These are phyloP conservation scores for Maconellicoccus hirsutus DNA, from an alignment of 1,140 invertebrate species.

Conservation along the genomic window DNA sequence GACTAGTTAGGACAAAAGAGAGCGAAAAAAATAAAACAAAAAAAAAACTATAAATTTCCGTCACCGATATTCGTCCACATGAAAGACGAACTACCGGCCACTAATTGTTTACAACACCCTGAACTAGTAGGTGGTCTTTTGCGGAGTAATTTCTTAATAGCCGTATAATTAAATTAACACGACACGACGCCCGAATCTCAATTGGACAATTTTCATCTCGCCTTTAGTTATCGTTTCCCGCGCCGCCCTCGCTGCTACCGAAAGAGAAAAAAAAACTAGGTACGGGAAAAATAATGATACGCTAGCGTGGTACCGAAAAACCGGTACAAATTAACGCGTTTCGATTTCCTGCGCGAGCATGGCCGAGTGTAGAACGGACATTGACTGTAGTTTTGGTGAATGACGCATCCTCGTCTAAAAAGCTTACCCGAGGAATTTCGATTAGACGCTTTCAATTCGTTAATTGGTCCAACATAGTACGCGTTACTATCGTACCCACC, in stretches of 20 bases:
- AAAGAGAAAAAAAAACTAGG: not conserved
- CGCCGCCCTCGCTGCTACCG: no score
- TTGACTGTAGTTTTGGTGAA: not conserved
- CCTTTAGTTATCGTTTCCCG: not conserved
- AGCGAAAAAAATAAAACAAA: no score
- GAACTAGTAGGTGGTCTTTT: not conserved
- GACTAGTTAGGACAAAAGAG: no score
- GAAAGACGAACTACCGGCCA: no score
- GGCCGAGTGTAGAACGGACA: not conserved
- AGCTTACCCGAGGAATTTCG: no score
- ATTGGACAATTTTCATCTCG: not conserved
- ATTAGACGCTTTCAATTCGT: no score
- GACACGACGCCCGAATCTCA: not conserved
- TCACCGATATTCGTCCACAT: no score
- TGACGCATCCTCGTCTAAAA: no score
- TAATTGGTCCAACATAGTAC: no score
- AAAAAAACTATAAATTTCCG: no score
- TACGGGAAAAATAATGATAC: not conserved
- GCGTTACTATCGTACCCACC: no score
- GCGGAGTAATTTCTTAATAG: not conserved
- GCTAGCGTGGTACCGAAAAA: not conserved
- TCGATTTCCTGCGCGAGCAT: not conserved
- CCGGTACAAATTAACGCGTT: conserved; percentile 1
- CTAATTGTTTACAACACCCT: not conserved
- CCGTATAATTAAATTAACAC: not conserved